Evolutionary conservation across 2,113 vertebrate genomes (phyloP), one percentile per base, ranked within the genome.

Genomic region (Dascyllus trimaculatus): DNA sequence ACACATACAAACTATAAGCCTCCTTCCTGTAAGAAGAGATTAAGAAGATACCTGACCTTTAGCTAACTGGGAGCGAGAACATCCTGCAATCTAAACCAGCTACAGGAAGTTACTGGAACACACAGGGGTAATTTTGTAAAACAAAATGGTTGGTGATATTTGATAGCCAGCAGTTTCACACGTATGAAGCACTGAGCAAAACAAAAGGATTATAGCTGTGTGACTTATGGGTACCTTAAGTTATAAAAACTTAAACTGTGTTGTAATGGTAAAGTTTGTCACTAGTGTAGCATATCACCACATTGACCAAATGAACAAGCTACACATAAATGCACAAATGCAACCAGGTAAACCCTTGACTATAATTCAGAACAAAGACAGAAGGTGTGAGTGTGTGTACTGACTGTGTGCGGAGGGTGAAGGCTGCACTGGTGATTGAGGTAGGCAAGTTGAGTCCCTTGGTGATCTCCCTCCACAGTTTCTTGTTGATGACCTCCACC

Each of bases 401-500:
- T 96, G 89, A 99, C 98, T 99, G 98, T 75, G 98, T 99, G 81
- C 98, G 95, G 75, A 99, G 96, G 13, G 98, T 99, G 94, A 99
- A 99, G 94, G 98, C 98, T 0, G 98, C 98, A 6, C 98, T 99
- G 93, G 98, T 99, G 94, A 99, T 99, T 86, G 98, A 99, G 22
- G 98, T 99, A 90, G 98, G 98, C 89, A 99, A 94, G 94, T 95
- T 99, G 75, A 99, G 95, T 48, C 98, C 98, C 85, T 99, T 99
- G 88, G 98, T 99, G 94, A 99, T 97, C 91, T 99, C 98, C 1
- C 98, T 92, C 98, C 98, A 99, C 52, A 99, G 94, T 81, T 99
- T 99, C 95, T 98, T 99, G 94, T 99, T 99, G 93, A 99, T 99
- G 73, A 99, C 98, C 87, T 99, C 98, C 79, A 99, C 98, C 75